These are phyloP conservation scores for Pseudorasbora parva DNA, from an alignment of 2,113 vertebrate genomes.

Conservation along the genomic window DNA sequence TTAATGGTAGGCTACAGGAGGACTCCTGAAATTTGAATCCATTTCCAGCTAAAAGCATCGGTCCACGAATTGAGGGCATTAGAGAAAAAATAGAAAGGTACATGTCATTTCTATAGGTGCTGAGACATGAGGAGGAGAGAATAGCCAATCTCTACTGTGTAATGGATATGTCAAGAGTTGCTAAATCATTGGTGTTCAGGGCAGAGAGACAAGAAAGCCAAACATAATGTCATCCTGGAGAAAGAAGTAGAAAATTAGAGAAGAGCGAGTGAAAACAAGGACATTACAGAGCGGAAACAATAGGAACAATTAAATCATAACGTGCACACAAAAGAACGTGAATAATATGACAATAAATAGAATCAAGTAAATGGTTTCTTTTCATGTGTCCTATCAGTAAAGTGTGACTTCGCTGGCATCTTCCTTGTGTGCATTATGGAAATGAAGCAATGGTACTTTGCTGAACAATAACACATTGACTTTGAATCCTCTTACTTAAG, in stretches of 20 bases:
- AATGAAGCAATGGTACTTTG: constrained; percentile 81
- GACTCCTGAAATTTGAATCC: constrained; percentile 80
- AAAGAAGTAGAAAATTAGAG: constrained; percentile 55
- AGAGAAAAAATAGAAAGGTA: constrained; percentile 65
- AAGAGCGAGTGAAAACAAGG: constrained; percentile 49
- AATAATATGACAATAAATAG: constrained; percentile 55
- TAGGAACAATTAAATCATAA: constrained; percentile 53
- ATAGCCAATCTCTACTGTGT: constrained; percentile 81
- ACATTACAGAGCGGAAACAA: constrained; percentile 57
- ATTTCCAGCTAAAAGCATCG: constrained; percentile 76
- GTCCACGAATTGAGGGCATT: constrained; percentile 74
- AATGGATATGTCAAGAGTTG: constrained; percentile 86
- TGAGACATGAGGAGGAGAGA: constrained; percentile 73
- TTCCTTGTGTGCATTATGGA: constrained; percentile 77
- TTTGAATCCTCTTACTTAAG: constrained; percentile 87
- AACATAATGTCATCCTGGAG: constrained; percentile 75
- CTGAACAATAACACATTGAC: constrained; percentile 84
- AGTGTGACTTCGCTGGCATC: constrained; percentile 73
- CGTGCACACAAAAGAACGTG: background rate
- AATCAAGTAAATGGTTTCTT: constrained; percentile 70
- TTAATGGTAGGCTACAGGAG: constrained; percentile 72
- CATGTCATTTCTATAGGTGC: constrained; percentile 81
- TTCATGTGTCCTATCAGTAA: constrained; percentile 68
- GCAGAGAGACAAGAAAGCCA: constrained; percentile 78
- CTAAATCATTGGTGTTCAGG: constrained; percentile 82